Base-by-base conservation (phyloP, 1,140 invertebrate species). In the Halyomorpha halys region DNA sequence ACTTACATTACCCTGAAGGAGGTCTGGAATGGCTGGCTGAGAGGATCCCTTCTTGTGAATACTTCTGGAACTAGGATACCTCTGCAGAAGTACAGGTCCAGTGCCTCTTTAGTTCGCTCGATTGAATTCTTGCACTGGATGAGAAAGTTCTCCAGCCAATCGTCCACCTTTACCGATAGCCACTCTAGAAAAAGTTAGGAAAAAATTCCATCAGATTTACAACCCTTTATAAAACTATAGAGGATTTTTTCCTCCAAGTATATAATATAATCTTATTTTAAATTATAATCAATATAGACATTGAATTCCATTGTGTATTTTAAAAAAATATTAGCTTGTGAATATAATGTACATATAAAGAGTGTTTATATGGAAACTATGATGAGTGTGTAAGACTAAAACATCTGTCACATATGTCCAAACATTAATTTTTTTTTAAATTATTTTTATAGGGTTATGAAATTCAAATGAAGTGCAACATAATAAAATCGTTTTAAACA, bases 61-160 rank as follows among this genome's bases (percentile, higher is more conserved):
- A 76, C 73, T 68, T 78, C 76, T 18, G 76, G 75, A 45, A 76
- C 70, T 66, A 74, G 69, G 53, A 71, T 68, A 66, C 73, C 74
- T 39, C 76, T 71, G 44, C 75, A 74, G 71, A 76, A 77, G 70
- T 77, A 76, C 72, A 76, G 74, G 71, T 78, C 77, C 63, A 79
- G 69, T 68, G 74, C 74, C 67, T 76, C 72, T 72, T 79, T 78
- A 68, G 74, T 74, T 62, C 73, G 69, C 70, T 79, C 75, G 67
- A 79, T 69, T 68, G 74, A 77, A 68, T 77, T 74, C 71, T 78
- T 78, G 65, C 71, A 71, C 65, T 68, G 70, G 67, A 77, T 73
- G 68, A 76, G 70, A 70, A 74, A 74, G 69, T 73, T 71, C 67
- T 77, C 73, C 68, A 76, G 72, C 73, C 73, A 74, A 65, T 69